Evolutionary conservation across 2,113 vertebrate genomes (phyloP).

Genomic region (Ascaphus truei): DNA sequence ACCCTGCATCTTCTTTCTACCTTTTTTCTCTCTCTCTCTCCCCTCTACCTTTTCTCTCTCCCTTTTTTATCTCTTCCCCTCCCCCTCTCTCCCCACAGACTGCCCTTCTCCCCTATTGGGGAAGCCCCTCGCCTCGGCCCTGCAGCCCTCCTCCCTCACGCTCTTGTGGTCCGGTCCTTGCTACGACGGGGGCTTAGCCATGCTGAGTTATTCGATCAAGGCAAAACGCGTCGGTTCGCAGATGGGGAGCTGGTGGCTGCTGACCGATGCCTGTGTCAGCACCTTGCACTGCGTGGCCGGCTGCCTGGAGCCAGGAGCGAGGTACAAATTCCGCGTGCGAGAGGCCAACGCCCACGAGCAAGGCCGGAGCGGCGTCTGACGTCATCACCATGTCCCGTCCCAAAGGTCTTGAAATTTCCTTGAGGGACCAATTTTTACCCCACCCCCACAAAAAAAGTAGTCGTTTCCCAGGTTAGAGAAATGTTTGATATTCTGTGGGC

Average conservation of each 20-base stretch:
- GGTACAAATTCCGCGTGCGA: slow-evolving; percentile 64
- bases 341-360: slow-evolving; percentile 62
- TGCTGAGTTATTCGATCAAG: slow-evolving; percentile 65
- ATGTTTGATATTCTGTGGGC: neutral
- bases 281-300: slow-evolving; percentile 57
- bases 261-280: slow-evolving; percentile 53
- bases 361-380: slow-evolving; percentile 59
- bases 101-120: slow-evolving; percentile 62
- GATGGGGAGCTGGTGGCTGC: slow-evolving; percentile 50
- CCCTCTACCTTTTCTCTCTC: no score
- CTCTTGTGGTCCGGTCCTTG: slow-evolving; percentile 69
- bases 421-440: no score
- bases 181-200: slow-evolving; percentile 67
- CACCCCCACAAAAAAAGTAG: neutral
- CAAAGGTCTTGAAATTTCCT: slow-evolving; percentile 38
- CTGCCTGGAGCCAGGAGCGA: slow-evolving; percentile 51
- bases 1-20: neutral
- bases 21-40: no score
- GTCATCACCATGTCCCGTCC: slow-evolving; percentile 52
- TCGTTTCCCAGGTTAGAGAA: neutral
- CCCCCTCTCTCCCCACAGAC: slow-evolving; percentile 54
- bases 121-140: slow-evolving; percentile 57
- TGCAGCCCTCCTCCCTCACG: slow-evolving; percentile 55
- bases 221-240: slow-evolving; percentile 29
- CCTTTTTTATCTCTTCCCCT: no score